A percentile compares a stretch with the other conserved stretches of the same genome.
Conservation (phyloP, 2,888 invertebrate genomes). For the Dugesia japonica region DNA sequence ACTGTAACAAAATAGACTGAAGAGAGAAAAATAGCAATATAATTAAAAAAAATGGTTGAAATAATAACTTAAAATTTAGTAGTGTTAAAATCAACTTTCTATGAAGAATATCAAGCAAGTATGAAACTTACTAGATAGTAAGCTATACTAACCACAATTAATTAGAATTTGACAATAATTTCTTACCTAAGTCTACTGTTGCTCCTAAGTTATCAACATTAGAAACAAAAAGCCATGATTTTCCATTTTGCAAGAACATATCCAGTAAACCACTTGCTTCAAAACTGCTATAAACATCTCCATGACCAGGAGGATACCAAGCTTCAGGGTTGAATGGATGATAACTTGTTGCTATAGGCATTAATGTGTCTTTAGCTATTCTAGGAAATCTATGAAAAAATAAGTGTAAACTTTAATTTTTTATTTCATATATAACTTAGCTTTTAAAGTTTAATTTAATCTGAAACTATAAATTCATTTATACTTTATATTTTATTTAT, state of each 20-base stretch:
- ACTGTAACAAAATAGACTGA: too few species aligned
- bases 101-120: too few species aligned
- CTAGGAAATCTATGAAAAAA: slow-evolving; percentile 60
- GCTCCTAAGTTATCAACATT: slow-evolving; percentile 98
- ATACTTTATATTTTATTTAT: too few species aligned
- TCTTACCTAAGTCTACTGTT: slow-evolving; percentile 79
- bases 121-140: too few species aligned
- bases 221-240: slow-evolving; percentile 88
- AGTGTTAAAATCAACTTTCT: too few species aligned
- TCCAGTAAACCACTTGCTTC: slow-evolving; percentile 74
- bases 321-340: slow-evolving; percentile 29
- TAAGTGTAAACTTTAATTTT: background rate
- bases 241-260: slow-evolving; percentile 66
- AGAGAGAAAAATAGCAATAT: too few species aligned
- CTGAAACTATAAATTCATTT: too few species aligned
- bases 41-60: too few species aligned
- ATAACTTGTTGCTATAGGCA: slow-evolving; percentile 53
- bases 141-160: too few species aligned
- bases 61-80: too few species aligned
- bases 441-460: too few species aligned
- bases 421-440: background rate
- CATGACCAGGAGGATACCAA: slow-evolving; percentile 96
- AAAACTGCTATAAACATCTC: slow-evolving; percentile 90
- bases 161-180: too few species aligned
- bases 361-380: slow-evolving; percentile 75